Evolutionary conservation across 2,888 invertebrate genomes (phyloP).

Genomic region (Leistus spinibarbis): DNA sequence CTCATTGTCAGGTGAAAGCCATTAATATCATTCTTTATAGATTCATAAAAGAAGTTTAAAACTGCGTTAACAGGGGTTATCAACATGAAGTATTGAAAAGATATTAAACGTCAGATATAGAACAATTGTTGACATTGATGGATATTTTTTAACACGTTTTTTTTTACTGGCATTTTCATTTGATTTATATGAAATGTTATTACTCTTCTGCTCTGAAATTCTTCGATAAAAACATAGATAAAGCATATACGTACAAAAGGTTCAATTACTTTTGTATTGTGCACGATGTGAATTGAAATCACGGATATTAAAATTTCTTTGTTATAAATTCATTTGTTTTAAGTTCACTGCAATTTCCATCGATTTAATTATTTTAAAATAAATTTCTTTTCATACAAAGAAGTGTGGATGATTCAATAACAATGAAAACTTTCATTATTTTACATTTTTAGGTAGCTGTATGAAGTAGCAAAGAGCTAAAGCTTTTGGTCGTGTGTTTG

Average conservation of each 20-base stretch:
- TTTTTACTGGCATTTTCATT: no score
- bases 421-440: background rate
- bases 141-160: background rate
- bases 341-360: background rate
- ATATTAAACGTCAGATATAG: background rate
- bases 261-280: background rate
- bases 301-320: background rate
- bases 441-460: no score
- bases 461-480: no score
- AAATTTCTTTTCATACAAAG: background rate
- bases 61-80: background rate
- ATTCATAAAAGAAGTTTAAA: background rate
- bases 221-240: background rate
- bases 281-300: background rate
- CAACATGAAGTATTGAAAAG: background rate
- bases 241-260: background rate
- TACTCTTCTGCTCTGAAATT: background rate
- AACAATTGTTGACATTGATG: background rate
- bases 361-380: background rate
- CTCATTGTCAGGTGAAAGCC: background rate
- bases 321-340: background rate
- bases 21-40: background rate
- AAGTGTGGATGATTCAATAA: background rate
- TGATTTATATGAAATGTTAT: background rate
- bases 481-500: no score